Evolutionary conservation across 2,888 invertebrate species (phyloP).

Genomic region (Drosophila borborema): DNA sequence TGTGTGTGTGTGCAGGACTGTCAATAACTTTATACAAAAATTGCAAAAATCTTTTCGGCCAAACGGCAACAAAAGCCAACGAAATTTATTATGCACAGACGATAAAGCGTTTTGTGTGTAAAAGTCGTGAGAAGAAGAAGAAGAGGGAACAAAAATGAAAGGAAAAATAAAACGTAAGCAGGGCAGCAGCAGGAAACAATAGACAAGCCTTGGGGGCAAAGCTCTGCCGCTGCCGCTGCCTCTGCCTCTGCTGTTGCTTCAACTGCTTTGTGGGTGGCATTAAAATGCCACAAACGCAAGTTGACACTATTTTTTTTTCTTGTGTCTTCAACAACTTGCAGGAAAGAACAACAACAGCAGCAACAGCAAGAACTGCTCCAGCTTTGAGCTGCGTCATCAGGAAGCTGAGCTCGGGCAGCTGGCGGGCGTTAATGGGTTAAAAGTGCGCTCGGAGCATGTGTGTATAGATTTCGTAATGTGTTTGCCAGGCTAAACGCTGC

Average conservation of each 20-base stretch:
- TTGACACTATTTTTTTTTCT: slow-evolving; percentile 72
- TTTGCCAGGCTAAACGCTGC: slow-evolving; percentile 50
- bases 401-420: slow-evolving; percentile 51
- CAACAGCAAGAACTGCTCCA: slow-evolving; percentile 18
- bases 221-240: not conserved
- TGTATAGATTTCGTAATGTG: slow-evolving; percentile 79
- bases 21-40: slow-evolving; percentile 70
- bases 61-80: slow-evolving; percentile 45
- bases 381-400: slow-evolving; percentile 56
- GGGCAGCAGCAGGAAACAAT: slow-evolving; percentile 66
- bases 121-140: slow-evolving; percentile 5
- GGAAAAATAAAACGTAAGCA: slow-evolving; percentile 19
- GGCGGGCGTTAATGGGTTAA: slow-evolving; percentile 78
- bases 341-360: slow-evolving; percentile 39
- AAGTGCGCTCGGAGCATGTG: slow-evolving; percentile 78
- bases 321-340: slow-evolving; percentile 56
- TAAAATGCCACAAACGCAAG: slow-evolving; percentile 75
- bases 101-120: slow-evolving; percentile 76
- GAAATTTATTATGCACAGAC: slow-evolving; percentile 79
- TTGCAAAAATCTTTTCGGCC: slow-evolving; percentile 46
- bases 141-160: slow-evolving; percentile 17
- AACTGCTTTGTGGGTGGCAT: slow-evolving; percentile 47
- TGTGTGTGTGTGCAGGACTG: slow-evolving; percentile 16
- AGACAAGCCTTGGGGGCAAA: slow-evolving; percentile 61
- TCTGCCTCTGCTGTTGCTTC: not conserved